A percentile compares a stretch with the other conserved stretches of the same genome.
phyloP scores from a whole-genome alignment of 2,797 vertebrate species.

The Cossypha polioptera region DNA sequence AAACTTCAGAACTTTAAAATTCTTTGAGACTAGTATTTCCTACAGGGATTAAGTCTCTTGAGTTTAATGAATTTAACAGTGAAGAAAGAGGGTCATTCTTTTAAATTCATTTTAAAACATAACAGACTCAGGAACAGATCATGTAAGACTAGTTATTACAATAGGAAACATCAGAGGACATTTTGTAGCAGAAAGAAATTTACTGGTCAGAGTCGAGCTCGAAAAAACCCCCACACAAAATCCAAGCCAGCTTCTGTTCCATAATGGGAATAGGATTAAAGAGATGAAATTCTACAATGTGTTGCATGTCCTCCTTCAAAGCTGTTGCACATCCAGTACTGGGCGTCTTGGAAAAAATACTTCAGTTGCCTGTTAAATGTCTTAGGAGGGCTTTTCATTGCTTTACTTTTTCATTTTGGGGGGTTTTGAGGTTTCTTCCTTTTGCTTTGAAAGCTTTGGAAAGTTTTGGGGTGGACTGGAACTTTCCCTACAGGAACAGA shows the following conservation, averaged over 20 bases:
- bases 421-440: not conserved
- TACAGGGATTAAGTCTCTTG: not conserved
- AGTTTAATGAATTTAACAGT: not conserved
- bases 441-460: not conserved
- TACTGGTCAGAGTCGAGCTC: not conserved
- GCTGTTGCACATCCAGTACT: not conserved
- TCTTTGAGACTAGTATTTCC: not conserved
- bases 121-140: not conserved
- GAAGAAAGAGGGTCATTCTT: not conserved
- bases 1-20: not conserved
- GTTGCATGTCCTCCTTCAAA: not conserved
- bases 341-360: not conserved
- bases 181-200: not conserved
- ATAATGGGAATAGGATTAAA: not conserved
- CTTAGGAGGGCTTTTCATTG: not conserved
- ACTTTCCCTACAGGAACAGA: not conserved
- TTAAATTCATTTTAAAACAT: not conserved
- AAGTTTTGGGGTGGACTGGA: not conserved
- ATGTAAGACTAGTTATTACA: not conserved
- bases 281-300: not conserved
- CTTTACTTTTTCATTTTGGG: not conserved
- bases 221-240: not conserved
- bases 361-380: not conserved
- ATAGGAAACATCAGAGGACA: not conserved
- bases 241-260: not conserved